A percentile compares a stretch with the other conserved stretches of the same genome.
Conservation (phyloP, 2,113 vertebrate genomes). For the Verasper variegatus region DNA sequence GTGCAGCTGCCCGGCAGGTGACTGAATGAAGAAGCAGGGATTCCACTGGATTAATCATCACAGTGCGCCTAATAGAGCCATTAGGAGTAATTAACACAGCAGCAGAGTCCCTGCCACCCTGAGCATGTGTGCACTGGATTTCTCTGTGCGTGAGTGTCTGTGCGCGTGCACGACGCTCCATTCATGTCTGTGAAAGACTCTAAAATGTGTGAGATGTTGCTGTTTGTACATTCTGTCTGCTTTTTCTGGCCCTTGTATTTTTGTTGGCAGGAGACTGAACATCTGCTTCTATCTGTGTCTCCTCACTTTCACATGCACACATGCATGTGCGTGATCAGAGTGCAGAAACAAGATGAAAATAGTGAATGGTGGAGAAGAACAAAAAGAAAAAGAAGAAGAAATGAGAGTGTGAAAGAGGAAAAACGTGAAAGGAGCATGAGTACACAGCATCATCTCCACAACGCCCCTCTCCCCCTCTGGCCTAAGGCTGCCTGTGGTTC, state of each 20-base stretch:
- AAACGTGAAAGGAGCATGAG: slow-evolving; percentile 12
- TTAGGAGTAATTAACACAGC: slow-evolving; percentile 79
- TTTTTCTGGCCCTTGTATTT: slow-evolving; percentile 20
- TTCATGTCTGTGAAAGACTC: slow-evolving; percentile 26
- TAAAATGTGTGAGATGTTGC: slow-evolving; percentile 56
- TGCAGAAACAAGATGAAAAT: slow-evolving; percentile 39
- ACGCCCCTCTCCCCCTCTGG: slow-evolving; percentile 70
- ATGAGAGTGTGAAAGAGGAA: background rate
- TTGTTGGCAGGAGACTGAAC: slow-evolving; percentile 45
- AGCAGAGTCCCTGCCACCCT: slow-evolving; percentile 44
- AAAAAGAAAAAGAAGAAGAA: background rate
- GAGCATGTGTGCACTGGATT: slow-evolving; percentile 40
- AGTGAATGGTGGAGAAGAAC: background rate
- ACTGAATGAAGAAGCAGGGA: slow-evolving; percentile 56
- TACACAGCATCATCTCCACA: slow-evolving; percentile 47
- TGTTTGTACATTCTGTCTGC: slow-evolving; percentile 38
- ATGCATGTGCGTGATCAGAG: slow-evolving; percentile 19
- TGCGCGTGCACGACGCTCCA: background rate
- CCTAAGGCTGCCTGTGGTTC: slow-evolving; percentile 54
- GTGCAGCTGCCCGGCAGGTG: slow-evolving; percentile 51
- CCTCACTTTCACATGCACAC: slow-evolving; percentile 50
- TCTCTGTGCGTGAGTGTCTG: background rate
- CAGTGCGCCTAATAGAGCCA: slow-evolving; percentile 70
- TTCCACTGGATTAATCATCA: slow-evolving; percentile 74
- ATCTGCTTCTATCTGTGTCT: slow-evolving; percentile 45